phyloP scores from a whole-genome alignment of 2,113 vertebrate genomes.

The Oostethus manadensis region DNA sequence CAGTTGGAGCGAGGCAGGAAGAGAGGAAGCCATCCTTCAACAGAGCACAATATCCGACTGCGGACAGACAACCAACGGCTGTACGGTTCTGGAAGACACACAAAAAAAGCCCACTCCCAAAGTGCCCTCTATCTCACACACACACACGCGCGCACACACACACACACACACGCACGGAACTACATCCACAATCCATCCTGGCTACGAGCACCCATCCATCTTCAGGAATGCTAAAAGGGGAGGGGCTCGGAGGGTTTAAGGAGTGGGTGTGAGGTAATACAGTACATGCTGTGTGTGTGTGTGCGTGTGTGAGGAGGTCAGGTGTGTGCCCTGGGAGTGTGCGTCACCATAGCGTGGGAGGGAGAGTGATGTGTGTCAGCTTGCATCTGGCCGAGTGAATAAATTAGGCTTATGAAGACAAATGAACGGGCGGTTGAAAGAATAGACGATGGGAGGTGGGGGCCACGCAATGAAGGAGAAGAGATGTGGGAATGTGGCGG shows the following conservation, averaged over 20 bases:
- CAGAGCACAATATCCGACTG: slow-evolving; percentile 67
- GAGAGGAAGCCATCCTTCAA: slow-evolving; percentile 71
- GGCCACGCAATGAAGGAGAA: slow-evolving; percentile 34
- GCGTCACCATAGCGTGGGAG: slow-evolving; percentile 63
- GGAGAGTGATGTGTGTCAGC: slow-evolving; percentile 99
- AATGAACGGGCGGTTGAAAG: slow-evolving; percentile 79
- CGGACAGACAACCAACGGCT: slow-evolving; percentile 64
- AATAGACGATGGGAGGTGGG: slow-evolving; percentile 43
- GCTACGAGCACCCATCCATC: slow-evolving; percentile 99
- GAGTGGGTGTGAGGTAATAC: slow-evolving; percentile 76
- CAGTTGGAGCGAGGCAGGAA: slow-evolving; percentile 51
- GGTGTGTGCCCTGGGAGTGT: slow-evolving; percentile 13
- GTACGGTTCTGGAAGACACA: slow-evolving; percentile 66
- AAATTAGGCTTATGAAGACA: slow-evolving; percentile 99
- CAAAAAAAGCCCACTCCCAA: slow-evolving; percentile 80
- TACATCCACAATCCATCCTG: slow-evolving; percentile 99
- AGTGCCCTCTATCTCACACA: slow-evolving; percentile 81
- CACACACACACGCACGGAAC: slow-evolving; percentile 95
- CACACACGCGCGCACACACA: slow-evolving; percentile 57
- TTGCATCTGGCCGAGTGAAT: slow-evolving; percentile 96
- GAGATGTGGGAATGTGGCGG: slow-evolving; percentile 41
- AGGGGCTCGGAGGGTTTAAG: slow-evolving; percentile 87
- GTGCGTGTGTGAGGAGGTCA: slow-evolving; percentile 42
- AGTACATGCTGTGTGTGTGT: slow-evolving; percentile 5
- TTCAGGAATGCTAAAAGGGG: slow-evolving; percentile 92